Percentiles rank a stretch among this genome's conserved stretches.
Evolutionary conservation across 2,888 invertebrate genomes (phyloP).

Genomic region (Galerucella pusilla): DNA sequence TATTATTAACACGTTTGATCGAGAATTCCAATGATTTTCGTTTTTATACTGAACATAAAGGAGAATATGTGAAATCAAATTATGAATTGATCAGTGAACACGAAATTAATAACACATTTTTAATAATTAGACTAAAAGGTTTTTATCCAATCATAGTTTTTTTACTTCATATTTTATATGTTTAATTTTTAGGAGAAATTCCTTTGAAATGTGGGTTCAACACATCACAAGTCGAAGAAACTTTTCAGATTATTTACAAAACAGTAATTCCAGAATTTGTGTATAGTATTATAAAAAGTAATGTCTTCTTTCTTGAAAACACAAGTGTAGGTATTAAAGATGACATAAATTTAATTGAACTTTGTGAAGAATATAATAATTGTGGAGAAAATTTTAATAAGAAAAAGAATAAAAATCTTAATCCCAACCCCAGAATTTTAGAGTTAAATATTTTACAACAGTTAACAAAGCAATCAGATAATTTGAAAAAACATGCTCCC

Average conservation of each 20-base stretch:
- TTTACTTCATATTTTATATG: conserved; percentile 52
- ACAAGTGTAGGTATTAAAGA: conserved; percentile 69
- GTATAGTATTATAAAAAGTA: conserved; percentile 75
- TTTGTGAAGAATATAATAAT: conserved; percentile 55
- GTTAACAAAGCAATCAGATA: conserved; percentile 66
- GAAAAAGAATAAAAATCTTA: conserved; percentile 54
- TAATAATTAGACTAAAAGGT: conserved; percentile 82
- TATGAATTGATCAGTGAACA: conserved; percentile 69
- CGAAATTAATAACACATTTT: conserved; percentile 70
- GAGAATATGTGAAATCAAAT: conserved; percentile 14
- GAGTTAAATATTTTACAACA: conserved; percentile 72
- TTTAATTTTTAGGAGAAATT: conserved; percentile 66
- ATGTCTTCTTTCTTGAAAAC: conserved; percentile 74
- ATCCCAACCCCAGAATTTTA: conserved; percentile 66
- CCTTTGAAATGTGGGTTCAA: conserved; percentile 74
- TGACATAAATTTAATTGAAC: conserved; percentile 69
- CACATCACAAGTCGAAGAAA: conserved; percentile 70
- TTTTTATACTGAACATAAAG: conserved; percentile 20
- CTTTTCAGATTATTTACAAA: conserved; percentile 74
- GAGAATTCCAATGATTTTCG: conserved; percentile 11
- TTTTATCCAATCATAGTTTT: conserved; percentile 68
- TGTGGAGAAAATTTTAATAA: conserved; percentile 52
- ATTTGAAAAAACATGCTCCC: conserved; percentile 66
- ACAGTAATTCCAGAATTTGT: conserved; percentile 66
- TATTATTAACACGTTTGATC: conserved; percentile 12